Evolutionary conservation across 2,113 vertebrate species (phyloP).

Genomic region (Pseudopodoces humilis): DNA sequence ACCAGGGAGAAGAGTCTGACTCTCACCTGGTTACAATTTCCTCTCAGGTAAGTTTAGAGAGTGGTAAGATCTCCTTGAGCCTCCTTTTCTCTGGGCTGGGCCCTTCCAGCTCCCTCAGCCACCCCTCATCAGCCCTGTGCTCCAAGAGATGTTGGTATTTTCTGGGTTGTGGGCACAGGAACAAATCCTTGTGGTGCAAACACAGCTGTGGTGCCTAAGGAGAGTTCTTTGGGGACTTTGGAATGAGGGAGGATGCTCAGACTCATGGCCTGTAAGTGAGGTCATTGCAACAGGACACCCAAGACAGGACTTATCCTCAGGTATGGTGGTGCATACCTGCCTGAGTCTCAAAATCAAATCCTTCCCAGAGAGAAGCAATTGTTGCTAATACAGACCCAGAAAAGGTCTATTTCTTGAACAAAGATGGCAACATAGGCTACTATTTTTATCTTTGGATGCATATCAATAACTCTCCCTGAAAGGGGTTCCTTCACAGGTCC

Average conservation of each 20-base stretch:
- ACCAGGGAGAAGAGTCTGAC: not conserved
- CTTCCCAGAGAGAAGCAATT: not conserved
- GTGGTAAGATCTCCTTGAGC: rapidly evolving
- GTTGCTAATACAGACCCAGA: not conserved
- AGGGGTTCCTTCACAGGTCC: not conserved
- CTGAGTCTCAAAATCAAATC: not conserved
- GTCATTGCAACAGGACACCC: not conserved
- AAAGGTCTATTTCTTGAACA: not conserved
- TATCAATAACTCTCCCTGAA: not conserved
- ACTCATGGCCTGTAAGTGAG: not conserved
- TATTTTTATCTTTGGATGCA: not conserved
- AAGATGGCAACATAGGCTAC: not conserved
- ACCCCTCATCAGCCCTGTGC: not conserved
- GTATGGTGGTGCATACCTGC: rapidly evolving
- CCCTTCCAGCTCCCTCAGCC: not conserved
- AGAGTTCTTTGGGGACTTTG: not conserved
- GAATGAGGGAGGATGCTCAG: not conserved
- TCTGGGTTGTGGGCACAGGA: not conserved
- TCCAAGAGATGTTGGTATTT: not conserved
- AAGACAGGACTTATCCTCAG: not conserved
- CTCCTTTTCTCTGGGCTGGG: not conserved
- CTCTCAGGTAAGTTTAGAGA: not conserved
- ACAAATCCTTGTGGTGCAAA: not conserved
- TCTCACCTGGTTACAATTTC: not conserved
- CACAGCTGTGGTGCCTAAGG: not conserved